Percentiles rank a stretch among this genome's conserved stretches.
Evolutionary conservation across 2,888 invertebrate genomes (phyloP).

Genomic region (Epistrophe eligans): DNA sequence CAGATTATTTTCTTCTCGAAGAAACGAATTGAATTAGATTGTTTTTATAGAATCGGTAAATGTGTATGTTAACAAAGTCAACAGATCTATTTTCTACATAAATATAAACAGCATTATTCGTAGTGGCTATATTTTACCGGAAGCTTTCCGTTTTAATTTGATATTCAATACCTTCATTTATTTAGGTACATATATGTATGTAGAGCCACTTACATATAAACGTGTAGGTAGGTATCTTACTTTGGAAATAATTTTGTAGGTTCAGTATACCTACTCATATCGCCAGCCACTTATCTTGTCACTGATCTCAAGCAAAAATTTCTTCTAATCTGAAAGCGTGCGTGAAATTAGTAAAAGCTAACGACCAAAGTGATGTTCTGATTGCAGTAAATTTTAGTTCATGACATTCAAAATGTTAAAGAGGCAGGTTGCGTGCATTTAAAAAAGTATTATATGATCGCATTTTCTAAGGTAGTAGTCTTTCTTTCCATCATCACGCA

Average conservation of each 20-base stretch:
- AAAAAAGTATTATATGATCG: conserved; percentile 15
- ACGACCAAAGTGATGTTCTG: conserved; percentile 60
- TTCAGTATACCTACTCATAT: background rate
- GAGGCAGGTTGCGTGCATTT: conserved; percentile 44
- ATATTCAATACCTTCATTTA: background rate
- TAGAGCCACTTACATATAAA: background rate
- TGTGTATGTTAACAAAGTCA: background rate
- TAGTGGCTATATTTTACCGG: background rate
- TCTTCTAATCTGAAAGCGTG: conserved; percentile 52
- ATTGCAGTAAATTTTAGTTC: conserved; percentile 47
- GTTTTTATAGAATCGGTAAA: background rate
- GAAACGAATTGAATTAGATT: background rate
- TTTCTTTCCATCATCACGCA: conserved; percentile 21
- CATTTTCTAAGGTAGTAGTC: conserved; percentile 10
- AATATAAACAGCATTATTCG: background rate
- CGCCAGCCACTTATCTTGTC: conserved; percentile 17
- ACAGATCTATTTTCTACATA: background rate
- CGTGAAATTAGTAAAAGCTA: conserved; percentile 60
- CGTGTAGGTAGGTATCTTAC: background rate
- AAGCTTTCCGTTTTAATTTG: background rate
- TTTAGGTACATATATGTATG: background rate
- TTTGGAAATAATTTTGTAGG: background rate
- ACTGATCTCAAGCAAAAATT: conserved; percentile 13
- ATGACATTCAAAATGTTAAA: conserved; percentile 34
- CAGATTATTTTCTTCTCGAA: background rate